Percentiles rank a stretch among this genome's conserved stretches.
phyloP scores from a whole-genome alignment of 2,888 invertebrate species.

The Dastarcus helophoroides region DNA sequence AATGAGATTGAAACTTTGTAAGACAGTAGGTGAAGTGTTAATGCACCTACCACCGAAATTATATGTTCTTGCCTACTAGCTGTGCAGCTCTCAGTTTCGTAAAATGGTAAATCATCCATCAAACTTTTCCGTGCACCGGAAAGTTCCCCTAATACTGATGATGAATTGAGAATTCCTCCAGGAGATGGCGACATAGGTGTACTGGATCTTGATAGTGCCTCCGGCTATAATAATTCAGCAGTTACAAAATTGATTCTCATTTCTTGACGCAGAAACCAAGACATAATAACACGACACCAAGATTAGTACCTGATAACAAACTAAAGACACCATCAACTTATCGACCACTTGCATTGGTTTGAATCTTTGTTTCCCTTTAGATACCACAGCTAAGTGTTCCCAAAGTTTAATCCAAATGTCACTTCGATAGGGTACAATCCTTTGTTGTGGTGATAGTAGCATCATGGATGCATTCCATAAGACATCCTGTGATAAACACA shows the following conservation, averaged over 20 bases:
- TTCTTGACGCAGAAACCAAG: no score
- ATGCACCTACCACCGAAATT: constrained; percentile 59
- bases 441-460: constrained; percentile 71
- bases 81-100: constrained; percentile 74
- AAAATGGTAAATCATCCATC: constrained; percentile 58
- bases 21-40: no score
- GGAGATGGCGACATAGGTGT: constrained; percentile 79
- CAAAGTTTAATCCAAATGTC: constrained; percentile 78
- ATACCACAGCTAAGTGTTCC: constrained; percentile 54
- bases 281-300: no score
- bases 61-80: constrained; percentile 83
- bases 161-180: constrained; percentile 40
- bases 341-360: constrained; percentile 60
- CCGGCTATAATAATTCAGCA: no score
- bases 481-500: constrained; percentile 61
- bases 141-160: constrained; percentile 36
- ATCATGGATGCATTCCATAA: constrained; percentile 75
- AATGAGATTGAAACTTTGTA: no score
- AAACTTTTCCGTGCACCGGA: constrained; percentile 36
- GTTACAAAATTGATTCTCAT: no score
- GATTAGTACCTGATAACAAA: constrained; percentile 72
- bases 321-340: constrained; percentile 66
- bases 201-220: constrained; percentile 72
- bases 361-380: constrained; percentile 51
- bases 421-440: constrained; percentile 68